phyloP scores from a whole-genome alignment of 2,888 invertebrate genomes.

The Drosophila trichaetosa region DNA sequence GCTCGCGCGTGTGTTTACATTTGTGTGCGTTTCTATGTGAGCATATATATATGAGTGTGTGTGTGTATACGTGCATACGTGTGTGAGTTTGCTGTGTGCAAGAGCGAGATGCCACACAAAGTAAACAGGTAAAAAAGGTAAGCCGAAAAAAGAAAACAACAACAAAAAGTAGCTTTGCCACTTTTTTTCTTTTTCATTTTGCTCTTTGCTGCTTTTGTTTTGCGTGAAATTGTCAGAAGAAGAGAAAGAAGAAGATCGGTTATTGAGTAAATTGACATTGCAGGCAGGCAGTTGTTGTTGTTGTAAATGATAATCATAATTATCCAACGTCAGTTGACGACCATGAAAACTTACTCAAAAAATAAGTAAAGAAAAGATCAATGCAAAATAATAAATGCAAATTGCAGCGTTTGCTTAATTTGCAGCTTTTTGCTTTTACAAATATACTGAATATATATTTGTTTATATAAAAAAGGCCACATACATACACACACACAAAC shows the following conservation, averaged over 20 bases:
- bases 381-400: conserved; percentile 44
- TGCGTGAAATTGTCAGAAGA: conserved; percentile 60
- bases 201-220: conserved; percentile 48
- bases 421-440: conserved; percentile 23
- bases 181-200: conserved; percentile 48
- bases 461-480: conserved; percentile 27
- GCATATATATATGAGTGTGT: conserved; percentile 15
- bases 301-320: conserved; percentile 61
- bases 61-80: conserved; percentile 27
- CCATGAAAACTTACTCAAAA: conserved; percentile 66
- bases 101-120: conserved; percentile 57
- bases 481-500: conserved; percentile 12
- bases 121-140: conserved; percentile 68
- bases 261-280: conserved; percentile 62
- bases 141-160: conserved; percentile 61
- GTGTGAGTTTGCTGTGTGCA: conserved; percentile 42
- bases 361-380: conserved; percentile 43
- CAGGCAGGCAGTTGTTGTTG: conserved; percentile 20
- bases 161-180: conserved; percentile 73
- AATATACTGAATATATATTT: conserved; percentile 17
- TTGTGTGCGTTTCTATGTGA: conserved; percentile 47
- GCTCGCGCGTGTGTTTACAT: conserved; percentile 67
- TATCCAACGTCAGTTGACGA: conserved; percentile 64
- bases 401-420: conserved; percentile 40
- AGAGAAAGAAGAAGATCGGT: conserved; percentile 29